Percentiles rank a stretch among this genome's conserved stretches.
These are phyloP conservation scores for Cephalophus harveyi DNA, from an alignment of 2,113 vertebrate genomes.

Conservation along the genomic window DNA sequence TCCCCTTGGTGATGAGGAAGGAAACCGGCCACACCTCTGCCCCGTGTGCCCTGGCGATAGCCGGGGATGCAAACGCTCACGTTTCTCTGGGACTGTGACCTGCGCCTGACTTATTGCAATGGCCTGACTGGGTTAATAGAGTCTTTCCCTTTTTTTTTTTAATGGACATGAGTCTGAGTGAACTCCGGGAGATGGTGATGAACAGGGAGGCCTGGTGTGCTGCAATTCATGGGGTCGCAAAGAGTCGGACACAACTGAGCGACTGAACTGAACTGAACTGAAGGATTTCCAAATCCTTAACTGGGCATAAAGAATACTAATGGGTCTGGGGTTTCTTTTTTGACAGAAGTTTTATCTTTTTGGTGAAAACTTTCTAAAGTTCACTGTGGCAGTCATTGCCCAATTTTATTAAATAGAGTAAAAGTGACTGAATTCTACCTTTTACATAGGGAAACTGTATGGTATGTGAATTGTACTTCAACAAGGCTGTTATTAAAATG, in stretches of 20 bases:
- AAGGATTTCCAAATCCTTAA: not conserved
- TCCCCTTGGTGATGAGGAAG: not conserved
- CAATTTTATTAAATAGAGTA: not conserved
- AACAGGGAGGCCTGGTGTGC: too few relatives aligned
- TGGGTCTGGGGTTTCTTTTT: not conserved
- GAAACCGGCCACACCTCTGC: slow-evolving; percentile 38
- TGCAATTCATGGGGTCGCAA: not conserved
- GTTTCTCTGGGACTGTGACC: slow-evolving; percentile 50
- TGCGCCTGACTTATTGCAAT: slow-evolving; percentile 24
- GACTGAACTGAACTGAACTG: not conserved
- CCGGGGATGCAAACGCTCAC: not conserved
- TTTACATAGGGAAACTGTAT: not conserved
- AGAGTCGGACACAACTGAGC: not conserved
- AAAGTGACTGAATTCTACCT: not conserved
- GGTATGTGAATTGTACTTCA: not conserved
- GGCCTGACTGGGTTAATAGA: not conserved
- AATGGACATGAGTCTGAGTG: too few relatives aligned
- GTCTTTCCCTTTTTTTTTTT: slow-evolving; percentile 49
- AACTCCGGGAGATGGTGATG: too few relatives aligned
- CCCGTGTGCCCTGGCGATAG: not conserved
- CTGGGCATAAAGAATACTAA: not conserved
- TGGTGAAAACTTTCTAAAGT: not conserved
- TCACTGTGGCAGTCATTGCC: not conserved
- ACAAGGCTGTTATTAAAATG: not conserved
- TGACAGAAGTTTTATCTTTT: not conserved